Base-by-base conservation (phyloP, 1,140 invertebrate genomes). In the Zophobas atratus region DNA sequence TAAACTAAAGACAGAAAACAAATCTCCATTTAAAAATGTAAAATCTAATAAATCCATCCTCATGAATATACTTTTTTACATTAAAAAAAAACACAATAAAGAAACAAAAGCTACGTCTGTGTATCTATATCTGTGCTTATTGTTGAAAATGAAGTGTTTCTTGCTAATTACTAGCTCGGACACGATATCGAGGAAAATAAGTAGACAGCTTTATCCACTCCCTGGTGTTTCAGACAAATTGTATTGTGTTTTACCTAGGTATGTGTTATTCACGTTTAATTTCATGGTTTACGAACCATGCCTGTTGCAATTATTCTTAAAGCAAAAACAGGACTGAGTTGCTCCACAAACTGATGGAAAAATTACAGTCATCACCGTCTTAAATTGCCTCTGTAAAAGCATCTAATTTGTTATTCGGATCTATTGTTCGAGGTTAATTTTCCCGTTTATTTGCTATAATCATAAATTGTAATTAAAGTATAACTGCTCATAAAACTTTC, bases 261-360 rank as follows among this genome's bases (percentile, higher is more conserved):
- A 72, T 55, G 75, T 70, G 75, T 77, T 67, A 67, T 77, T 77
- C 56, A 77, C 70, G 75, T 77, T 77, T 77, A 77, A 77, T 77
- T 77, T 77, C 75, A 77, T 77, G 75, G 75, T 77, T 77, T 77
- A 77, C 75, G 75, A 71, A 77, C 63, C 75, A 72, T 77, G 67
- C 75, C 51, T 51, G 70, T 72, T 77, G 75, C 51, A 77, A 77
- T 77, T 70, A 77, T 67, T 71, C 63, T 63, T 77, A 77, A 34
- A 71, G 75, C 67, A 77, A 77, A 77, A 77, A 77, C 63, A 71
- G 63, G 38, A 71, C 63, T 36, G 56, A 77, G 49, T 51, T 77
- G 55, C 75, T 71, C 51, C 63, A 70, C 70, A 70, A 77, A 77
- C 51, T 77, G 75, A 77, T 71, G 75, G 63, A 77, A 77, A 77